phyloP scores from a whole-genome alignment of 2,113 vertebrate species.

The Salvelinus sp. region DNA sequence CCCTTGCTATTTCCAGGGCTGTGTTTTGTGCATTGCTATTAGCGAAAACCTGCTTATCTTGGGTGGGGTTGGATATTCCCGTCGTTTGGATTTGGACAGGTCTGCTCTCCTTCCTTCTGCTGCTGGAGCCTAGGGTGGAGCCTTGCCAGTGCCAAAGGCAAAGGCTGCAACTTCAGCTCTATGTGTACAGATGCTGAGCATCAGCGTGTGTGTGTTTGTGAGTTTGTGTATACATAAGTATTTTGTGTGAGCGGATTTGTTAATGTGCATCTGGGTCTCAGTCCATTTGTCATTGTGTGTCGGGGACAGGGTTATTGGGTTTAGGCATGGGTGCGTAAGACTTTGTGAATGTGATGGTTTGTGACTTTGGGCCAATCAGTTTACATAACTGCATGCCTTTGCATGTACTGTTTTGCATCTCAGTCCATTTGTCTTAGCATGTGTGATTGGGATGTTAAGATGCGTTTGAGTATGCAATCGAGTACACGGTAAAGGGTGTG shows the following conservation, averaged over 20 bases:
- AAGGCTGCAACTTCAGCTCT: constrained; percentile 17
- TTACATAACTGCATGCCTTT: no score
- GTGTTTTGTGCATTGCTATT: constrained; percentile 51
- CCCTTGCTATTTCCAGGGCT: constrained; percentile 24
- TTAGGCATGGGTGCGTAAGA: neutral
- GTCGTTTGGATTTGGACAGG: constrained; percentile 60
- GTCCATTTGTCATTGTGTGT: no score
- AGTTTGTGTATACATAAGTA: no score
- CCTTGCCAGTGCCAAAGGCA: constrained; percentile 28
- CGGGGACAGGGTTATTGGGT: neutral
- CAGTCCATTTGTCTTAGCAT: neutral
- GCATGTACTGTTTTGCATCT: neutral
- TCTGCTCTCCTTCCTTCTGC: constrained; percentile 36
- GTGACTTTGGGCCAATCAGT: neutral
- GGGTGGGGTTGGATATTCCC: constrained; percentile 45
- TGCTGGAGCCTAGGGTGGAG: constrained; percentile 31
- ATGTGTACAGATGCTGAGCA: neutral
- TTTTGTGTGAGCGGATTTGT: no score
- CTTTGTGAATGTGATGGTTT: constrained; percentile 19
- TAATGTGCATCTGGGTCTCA: no score
- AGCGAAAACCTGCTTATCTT: constrained; percentile 48
- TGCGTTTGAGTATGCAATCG: neutral
- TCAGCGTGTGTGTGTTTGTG: neutral
- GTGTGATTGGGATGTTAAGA: neutral
- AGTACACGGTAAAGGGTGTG: no score